phyloP scores from a whole-genome alignment of 30 jellyfish, hydroid and myxozoan genomes.

The Nemopilema nomurai region DNA sequence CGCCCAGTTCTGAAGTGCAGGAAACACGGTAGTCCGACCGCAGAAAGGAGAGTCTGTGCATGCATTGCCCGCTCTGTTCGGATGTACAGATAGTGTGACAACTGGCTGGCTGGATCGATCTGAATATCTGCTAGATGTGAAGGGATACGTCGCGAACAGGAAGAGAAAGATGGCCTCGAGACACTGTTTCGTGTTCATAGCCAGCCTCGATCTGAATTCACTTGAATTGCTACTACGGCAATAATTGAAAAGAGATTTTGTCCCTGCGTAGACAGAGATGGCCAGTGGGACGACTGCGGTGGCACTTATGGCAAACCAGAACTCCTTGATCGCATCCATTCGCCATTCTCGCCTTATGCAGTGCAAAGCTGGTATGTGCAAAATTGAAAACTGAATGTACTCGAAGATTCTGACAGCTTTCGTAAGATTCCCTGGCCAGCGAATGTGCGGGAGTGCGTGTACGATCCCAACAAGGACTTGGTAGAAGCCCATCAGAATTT shows the following conservation, averaged over 20 bases:
- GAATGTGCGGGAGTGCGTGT: conserved; percentile 20
- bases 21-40: conserved; percentile 62
- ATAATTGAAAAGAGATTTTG: background rate
- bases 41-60: conserved; percentile 37
- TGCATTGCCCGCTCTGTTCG: conserved; percentile 15
- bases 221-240: background rate
- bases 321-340: conserved; percentile 37
- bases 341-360: conserved; percentile 47
- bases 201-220: background rate
- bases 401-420: conserved; percentile 14
- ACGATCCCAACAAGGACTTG: conserved; percentile 35
- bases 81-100: conserved; percentile 49
- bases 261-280: background rate
- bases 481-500: conserved; percentile 53
- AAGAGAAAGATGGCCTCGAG: conserved; percentile 39
- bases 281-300: conserved; percentile 35
- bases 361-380: conserved; percentile 46
- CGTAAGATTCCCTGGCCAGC: conserved; percentile 43
- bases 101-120: conserved; percentile 46
- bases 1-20: conserved; percentile 15
- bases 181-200: background rate
- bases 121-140: conserved; percentile 53
- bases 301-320: conserved; percentile 49
- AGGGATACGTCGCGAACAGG: conserved; percentile 61
- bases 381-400: conserved; percentile 33